Conservation (phyloP, 2,113 vertebrate genomes). For the Anhinga rufa region DNA sequence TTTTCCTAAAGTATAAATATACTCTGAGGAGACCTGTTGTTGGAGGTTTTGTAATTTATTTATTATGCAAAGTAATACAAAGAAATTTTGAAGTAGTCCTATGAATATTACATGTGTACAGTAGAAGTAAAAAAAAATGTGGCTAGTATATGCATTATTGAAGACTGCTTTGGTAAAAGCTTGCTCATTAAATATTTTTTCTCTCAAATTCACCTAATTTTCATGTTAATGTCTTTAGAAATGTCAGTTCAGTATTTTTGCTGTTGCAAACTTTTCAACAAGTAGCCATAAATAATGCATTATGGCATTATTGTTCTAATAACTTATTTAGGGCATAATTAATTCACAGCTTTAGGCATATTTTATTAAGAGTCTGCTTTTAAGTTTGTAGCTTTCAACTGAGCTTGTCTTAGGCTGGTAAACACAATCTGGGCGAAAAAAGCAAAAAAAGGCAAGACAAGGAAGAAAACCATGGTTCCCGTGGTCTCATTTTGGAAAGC, state of each 20-base stretch:
- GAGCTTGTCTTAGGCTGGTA: neutral
- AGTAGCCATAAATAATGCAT: slow-evolving; percentile 81
- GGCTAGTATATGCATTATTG: slow-evolving; percentile 67
- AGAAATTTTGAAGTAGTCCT: slow-evolving; percentile 21
- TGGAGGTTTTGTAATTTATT: neutral
- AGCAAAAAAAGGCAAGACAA: neutral
- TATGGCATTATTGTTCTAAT: slow-evolving; percentile 75
- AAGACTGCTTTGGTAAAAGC: slow-evolving; percentile 57
- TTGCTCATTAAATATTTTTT: slow-evolving; percentile 53
- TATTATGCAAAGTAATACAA: slow-evolving; percentile 32
- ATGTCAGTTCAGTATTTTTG: slow-evolving; percentile 74
- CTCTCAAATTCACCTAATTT: slow-evolving; percentile 63
- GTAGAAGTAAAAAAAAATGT: slow-evolving; percentile 31
- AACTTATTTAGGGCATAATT: slow-evolving; percentile 79
- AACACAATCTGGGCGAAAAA: neutral
- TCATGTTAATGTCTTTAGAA: slow-evolving; percentile 75
- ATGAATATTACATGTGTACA: slow-evolving; percentile 58
- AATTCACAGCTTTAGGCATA: slow-evolving; percentile 73
- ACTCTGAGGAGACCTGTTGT: neutral
- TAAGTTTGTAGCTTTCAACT: slow-evolving; percentile 19
- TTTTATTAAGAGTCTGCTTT: slow-evolving; percentile 62
- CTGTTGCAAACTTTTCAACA: slow-evolving; percentile 76
- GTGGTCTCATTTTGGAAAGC: neutral
- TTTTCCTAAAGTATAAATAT: slow-evolving; percentile 11
- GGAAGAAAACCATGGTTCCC: neutral